Percentiles rank a stretch among this genome's conserved stretches.
Evolutionary conservation across 2,888 invertebrate genomes (phyloP).

Genomic region (Dinocampus coccinellae): DNA sequence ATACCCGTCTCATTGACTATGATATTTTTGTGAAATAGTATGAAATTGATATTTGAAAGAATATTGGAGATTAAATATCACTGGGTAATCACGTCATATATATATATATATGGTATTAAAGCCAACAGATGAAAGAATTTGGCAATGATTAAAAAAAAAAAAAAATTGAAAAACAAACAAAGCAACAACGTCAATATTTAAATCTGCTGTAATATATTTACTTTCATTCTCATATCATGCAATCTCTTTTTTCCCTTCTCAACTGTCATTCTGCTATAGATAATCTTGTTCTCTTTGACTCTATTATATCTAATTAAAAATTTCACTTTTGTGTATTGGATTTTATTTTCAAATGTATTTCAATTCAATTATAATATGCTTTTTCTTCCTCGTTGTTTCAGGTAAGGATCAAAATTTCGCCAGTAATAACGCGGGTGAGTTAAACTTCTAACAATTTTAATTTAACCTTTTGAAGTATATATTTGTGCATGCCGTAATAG

Average conservation of each 20-base stretch:
- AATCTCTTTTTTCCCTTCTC: background rate
- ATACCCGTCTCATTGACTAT: background rate
- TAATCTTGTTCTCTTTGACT: background rate
- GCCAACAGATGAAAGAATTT: too few relatives aligned
- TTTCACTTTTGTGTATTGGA: background rate
- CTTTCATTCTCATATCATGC: background rate
- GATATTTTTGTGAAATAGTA: too few relatives aligned
- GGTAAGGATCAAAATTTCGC: conserved; percentile 69
- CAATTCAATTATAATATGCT: conserved; percentile 13
- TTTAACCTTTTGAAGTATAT: conserved; percentile 21
- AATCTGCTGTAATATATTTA: background rate
- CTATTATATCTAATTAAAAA: background rate
- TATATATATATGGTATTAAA: too few relatives aligned
- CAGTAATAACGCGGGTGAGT: conserved; percentile 68
- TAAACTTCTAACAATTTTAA: conserved; percentile 55
- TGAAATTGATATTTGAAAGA: too few relatives aligned
- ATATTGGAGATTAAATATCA: too few relatives aligned
- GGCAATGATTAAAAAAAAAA: background rate
- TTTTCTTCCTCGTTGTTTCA: conserved; percentile 56
- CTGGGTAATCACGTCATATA: too few relatives aligned
- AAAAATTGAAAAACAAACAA: background rate
- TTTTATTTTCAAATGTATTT: background rate
- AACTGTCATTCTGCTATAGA: too few relatives aligned
- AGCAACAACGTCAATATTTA: background rate
- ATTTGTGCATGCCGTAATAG: background rate